These are phyloP conservation scores for Mermis nigrescens DNA, from an alignment of 2,888 invertebrate species.

Conservation along the genomic window DNA sequence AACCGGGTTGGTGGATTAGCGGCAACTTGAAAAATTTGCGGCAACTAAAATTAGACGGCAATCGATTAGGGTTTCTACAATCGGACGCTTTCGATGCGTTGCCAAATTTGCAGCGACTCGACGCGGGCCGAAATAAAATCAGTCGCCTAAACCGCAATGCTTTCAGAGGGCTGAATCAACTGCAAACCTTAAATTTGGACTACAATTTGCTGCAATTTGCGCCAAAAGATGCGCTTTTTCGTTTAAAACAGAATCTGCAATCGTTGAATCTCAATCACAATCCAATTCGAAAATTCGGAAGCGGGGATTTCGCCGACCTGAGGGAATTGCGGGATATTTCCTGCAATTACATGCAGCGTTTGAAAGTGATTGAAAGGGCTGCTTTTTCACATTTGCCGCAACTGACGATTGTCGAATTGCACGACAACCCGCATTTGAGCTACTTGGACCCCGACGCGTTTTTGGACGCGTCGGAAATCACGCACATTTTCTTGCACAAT, in stretches of 20 bases:
- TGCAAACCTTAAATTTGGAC: slow-evolving; percentile 23
- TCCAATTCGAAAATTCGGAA: slow-evolving; percentile 18
- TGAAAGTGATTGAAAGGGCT: slow-evolving; percentile 31
- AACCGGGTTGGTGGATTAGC: slow-evolving; percentile 11
- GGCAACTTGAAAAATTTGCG: slow-evolving; percentile 6
- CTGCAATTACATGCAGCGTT: slow-evolving; percentile 31
- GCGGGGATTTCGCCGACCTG: slow-evolving; percentile 25
- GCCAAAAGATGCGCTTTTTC: slow-evolving; percentile 16
- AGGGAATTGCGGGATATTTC: slow-evolving; percentile 27
- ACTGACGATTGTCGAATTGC: slow-evolving; percentile 30
- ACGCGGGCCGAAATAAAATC: slow-evolving; percentile 23
- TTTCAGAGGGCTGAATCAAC: slow-evolving; percentile 30
- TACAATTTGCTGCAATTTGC: slow-evolving; percentile 20
- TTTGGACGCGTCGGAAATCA: slow-evolving; percentile 29
- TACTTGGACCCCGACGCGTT: slow-evolving; percentile 35
- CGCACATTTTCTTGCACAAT: slow-evolving; percentile 33
- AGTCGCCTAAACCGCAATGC: slow-evolving; percentile 31
- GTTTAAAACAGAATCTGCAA: slow-evolving; percentile 15
- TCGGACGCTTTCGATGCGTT: slow-evolving; percentile 6
- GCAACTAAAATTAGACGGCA: slow-evolving; percentile 8
- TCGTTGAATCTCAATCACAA: slow-evolving; percentile 22
- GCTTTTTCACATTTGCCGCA: slow-evolving; percentile 34
- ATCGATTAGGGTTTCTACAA: slow-evolving; percentile 8
- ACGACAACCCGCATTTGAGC: slow-evolving; percentile 33
- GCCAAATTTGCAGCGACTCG: slow-evolving; percentile 4